These are phyloP conservation scores for Tholera decimalis DNA, from an alignment of 2,888 invertebrate genomes.

Conservation along the genomic window DNA sequence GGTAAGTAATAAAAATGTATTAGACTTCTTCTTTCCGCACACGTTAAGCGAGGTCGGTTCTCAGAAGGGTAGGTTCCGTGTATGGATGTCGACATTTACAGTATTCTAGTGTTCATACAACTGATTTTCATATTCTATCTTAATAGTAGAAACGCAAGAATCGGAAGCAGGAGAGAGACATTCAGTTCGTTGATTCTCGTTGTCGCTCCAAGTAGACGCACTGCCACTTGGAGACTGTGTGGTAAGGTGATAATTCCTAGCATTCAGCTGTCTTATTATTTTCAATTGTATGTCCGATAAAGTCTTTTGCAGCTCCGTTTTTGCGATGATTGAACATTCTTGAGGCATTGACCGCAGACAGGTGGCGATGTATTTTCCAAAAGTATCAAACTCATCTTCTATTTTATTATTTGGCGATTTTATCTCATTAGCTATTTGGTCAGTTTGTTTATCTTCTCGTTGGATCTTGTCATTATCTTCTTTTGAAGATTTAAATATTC, in stretches of 20 bases:
- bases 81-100: too few relatives aligned
- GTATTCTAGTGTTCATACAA: not conserved
- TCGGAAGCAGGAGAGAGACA: constrained; percentile 29
- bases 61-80: too few relatives aligned
- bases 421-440: not conserved
- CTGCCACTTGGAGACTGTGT: constrained; percentile 8
- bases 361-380: constrained; percentile 50
- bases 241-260: not conserved
- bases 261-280: constrained; percentile 20
- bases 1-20: too few relatives aligned
- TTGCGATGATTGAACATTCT: constrained; percentile 46
- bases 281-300: constrained; percentile 48
- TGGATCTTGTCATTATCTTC: not conserved
- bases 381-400: constrained; percentile 48
- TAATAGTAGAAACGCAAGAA: constrained; percentile 33
- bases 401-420: not conserved
- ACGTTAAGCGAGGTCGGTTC: too few relatives aligned
- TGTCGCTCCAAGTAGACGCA: constrained; percentile 10
- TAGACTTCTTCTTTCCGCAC: too few relatives aligned
- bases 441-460: not conserved
- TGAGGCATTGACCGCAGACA: constrained; percentile 45
- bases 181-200: constrained; percentile 7
- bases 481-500: not conserved
- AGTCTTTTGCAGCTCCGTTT: constrained; percentile 48
- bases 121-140: constrained; percentile 42